Conservation (phyloP, 2,797 vertebrate species). For the Ctenochaetus hawaiiensis region DNA sequence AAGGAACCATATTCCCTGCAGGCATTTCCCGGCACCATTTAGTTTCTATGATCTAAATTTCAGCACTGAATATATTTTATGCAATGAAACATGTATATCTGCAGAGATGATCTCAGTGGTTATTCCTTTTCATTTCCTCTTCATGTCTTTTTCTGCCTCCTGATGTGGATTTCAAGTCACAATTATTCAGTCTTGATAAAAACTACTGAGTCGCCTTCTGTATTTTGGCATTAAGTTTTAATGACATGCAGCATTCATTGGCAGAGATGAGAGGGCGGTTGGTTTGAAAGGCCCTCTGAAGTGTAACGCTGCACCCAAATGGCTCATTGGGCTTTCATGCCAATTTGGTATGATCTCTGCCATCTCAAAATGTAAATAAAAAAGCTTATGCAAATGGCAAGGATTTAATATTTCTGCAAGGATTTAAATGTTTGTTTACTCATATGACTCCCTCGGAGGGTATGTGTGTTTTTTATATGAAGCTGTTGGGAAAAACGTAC, state of each 20-base stretch:
- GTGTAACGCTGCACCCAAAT: slow-evolving; percentile 66
- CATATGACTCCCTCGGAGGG: slow-evolving; percentile 30
- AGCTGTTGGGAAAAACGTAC: slow-evolving; percentile 41
- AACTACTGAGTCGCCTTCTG: slow-evolving; percentile 61
- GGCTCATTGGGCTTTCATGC: slow-evolving; percentile 72
- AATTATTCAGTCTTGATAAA: slow-evolving; percentile 67
- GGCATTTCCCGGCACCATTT: slow-evolving; percentile 15
- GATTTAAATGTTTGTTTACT: slow-evolving; percentile 65
- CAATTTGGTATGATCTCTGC: slow-evolving; percentile 77
- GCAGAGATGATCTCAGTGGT: slow-evolving; percentile 46
- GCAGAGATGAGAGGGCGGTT: slow-evolving; percentile 71
- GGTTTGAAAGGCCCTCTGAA: slow-evolving; percentile 79
- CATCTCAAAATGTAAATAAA: slow-evolving; percentile 73
- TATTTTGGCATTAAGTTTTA: slow-evolving; percentile 76
- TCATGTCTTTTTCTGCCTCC: slow-evolving; percentile 33
- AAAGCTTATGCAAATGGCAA: slow-evolving; percentile 68
- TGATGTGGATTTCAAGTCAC: slow-evolving; percentile 60
- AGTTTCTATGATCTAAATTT: slow-evolving; percentile 48
- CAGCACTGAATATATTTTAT: slow-evolving; percentile 56
- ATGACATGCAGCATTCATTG: slow-evolving; percentile 74
- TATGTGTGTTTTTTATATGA: slow-evolving; percentile 27
- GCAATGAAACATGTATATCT: slow-evolving; percentile 47
- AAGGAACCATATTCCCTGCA: slow-evolving; percentile 11
- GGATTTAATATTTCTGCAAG: slow-evolving; percentile 56
- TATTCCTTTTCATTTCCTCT: slow-evolving; percentile 62